These are phyloP conservation scores for Limulus polyphemus DNA, from an alignment of 2,888 invertebrate genomes.

Conservation along the genomic window DNA sequence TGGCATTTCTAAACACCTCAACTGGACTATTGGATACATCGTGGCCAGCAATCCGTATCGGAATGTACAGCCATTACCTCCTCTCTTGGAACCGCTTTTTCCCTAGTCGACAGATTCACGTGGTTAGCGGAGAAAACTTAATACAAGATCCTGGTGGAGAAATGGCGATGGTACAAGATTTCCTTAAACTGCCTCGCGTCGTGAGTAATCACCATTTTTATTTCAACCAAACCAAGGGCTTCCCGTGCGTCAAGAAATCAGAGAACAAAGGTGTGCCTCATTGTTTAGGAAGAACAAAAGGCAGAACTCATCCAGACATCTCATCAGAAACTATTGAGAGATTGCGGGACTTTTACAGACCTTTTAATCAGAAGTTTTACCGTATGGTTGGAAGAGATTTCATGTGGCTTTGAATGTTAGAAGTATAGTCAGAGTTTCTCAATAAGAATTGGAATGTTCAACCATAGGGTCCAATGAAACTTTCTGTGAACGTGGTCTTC, in stretches of 20 bases:
- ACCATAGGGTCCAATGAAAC: too few relatives aligned
- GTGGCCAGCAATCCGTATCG: conserved; percentile 61
- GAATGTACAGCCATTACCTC: conserved; percentile 51
- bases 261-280: conserved; percentile 33
- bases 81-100: conserved; percentile 40
- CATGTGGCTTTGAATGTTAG: conserved; percentile 56
- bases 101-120: conserved; percentile 37
- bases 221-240: conserved; percentile 39
- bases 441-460: too few relatives aligned
- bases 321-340: conserved; percentile 28
- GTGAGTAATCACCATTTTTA: conserved; percentile 37
- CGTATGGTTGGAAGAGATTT: conserved; percentile 80
- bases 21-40: conserved; percentile 58
- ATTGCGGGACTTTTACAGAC: conserved; percentile 38
- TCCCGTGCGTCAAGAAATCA: conserved; percentile 38
- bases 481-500: too few relatives aligned
- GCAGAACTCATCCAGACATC: conserved; percentile 38
- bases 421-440: too few relatives aligned
- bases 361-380: conserved; percentile 61
- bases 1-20: conserved; percentile 61
- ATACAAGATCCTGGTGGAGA: conserved; percentile 38
- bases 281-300: conserved; percentile 41
- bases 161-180: conserved; percentile 37
- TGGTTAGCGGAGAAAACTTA: conserved; percentile 41
- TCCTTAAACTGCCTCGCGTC: conserved; percentile 36